phyloP scores from a whole-genome alignment of 2,797 vertebrate species.

The Myotis planiceps region DNA sequence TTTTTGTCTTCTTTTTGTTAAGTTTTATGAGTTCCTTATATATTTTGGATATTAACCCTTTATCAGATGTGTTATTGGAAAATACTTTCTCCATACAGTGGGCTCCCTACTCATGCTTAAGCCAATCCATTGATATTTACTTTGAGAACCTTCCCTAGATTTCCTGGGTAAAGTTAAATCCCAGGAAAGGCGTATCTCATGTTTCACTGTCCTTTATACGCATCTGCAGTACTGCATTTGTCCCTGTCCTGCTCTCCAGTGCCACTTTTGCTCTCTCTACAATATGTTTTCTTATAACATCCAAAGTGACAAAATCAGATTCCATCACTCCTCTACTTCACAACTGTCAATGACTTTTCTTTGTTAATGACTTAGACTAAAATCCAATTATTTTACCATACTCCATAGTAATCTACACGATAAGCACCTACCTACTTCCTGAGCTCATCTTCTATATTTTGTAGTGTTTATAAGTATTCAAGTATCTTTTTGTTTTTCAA shows the following conservation, averaged over 20 bases:
- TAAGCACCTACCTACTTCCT: neutral
- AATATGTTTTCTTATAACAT: neutral
- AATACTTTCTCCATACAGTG: too few relatives aligned
- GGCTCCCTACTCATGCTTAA: neutral
- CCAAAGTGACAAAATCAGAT: neutral
- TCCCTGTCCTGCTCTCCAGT: neutral
- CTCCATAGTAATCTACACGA: neutral
- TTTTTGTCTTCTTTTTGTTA: too few relatives aligned
- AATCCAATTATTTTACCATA: neutral
- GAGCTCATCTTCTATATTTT: neutral
- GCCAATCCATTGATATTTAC: neutral
- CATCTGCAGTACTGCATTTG: neutral
- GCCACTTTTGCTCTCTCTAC: neutral
- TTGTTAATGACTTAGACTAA: neutral
- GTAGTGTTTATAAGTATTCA: neutral
- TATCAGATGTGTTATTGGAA: too few relatives aligned
- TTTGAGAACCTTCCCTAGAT: neutral
- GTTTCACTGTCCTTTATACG: too few relatives aligned
- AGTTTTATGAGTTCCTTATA: too few relatives aligned
- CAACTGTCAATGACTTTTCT: neutral
- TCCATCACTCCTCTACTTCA: neutral
- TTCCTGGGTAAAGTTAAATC: neutral
- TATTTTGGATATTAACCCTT: too few relatives aligned
- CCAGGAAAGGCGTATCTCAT: neutral
- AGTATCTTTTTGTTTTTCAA: neutral